Conservation (phyloP, 2,888 invertebrate species). For the Augiades crinisus region DNA sequence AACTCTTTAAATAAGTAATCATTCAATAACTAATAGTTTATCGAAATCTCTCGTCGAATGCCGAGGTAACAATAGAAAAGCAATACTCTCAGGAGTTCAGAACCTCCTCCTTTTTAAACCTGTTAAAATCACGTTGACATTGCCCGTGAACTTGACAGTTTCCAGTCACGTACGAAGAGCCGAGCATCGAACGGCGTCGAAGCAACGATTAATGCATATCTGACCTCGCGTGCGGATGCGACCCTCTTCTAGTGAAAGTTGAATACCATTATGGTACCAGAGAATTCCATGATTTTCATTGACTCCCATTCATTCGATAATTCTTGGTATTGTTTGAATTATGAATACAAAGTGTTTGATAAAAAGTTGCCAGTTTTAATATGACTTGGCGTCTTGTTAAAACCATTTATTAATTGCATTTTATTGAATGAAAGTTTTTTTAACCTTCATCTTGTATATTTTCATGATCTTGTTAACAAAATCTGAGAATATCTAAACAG, state of each 20-base stretch:
- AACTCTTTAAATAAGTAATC: too few species aligned
- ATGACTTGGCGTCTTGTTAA: background rate
- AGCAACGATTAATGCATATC: constrained; percentile 25
- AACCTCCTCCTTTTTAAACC: background rate
- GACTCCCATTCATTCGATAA: constrained; percentile 27
- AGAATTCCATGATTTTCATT: constrained; percentile 33
- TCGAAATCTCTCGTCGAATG: too few species aligned
- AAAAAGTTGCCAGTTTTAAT: background rate
- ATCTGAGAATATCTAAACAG: too few species aligned
- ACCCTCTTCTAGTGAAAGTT: constrained; percentile 47
- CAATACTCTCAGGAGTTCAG: too few species aligned
- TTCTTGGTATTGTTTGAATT: constrained; percentile 12
- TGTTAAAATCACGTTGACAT: background rate
- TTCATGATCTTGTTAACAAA: too few species aligned
- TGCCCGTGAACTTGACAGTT: constrained; percentile 20
- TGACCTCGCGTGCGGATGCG: constrained; percentile 32
- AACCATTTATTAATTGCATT: background rate
- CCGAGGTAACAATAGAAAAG: too few species aligned
- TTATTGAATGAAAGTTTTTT: background rate
- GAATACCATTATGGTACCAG: constrained; percentile 34
- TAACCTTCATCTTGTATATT: too few species aligned
- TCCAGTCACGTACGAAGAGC: constrained; percentile 15
- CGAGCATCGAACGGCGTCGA: background rate
- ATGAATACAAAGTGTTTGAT: constrained; percentile 4
- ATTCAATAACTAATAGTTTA: too few species aligned